A percentile compares a stretch with the other conserved stretches of the same genome.
Evolutionary conservation across 1,140 invertebrate genomes (phyloP).

Genomic region (Triops longicaudatus): DNA sequence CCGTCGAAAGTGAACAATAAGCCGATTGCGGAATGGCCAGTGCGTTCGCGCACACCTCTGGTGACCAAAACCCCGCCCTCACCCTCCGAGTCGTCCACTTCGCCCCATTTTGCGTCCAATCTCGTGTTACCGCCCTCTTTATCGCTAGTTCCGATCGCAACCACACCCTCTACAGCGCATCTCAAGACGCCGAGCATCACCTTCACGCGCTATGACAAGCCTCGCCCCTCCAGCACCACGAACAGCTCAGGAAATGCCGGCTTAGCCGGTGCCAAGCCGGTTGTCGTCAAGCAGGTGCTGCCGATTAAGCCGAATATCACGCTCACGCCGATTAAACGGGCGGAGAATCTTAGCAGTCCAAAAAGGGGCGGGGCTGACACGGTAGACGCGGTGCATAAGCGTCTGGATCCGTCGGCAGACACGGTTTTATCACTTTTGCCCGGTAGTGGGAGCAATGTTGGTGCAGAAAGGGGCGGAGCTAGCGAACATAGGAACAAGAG

Average conservation of each 20-base stretch:
- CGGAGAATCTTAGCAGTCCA: background rate
- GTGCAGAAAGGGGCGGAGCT: no score
- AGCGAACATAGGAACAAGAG: background rate
- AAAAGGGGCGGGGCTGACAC: background rate
- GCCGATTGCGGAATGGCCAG: background rate
- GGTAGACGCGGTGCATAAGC: background rate
- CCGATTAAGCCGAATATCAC: background rate
- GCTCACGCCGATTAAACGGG: background rate
- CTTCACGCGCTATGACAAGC: background rate
- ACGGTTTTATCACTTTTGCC: background rate
- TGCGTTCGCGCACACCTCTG: background rate
- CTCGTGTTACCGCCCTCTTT: background rate
- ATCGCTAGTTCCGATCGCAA: background rate
- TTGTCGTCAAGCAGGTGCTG: background rate
- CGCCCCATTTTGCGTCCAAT: background rate
- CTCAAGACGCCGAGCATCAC: slow-evolving; percentile 8
- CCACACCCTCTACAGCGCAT: background rate
- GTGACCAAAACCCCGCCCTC: background rate
- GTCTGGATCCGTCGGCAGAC: background rate
- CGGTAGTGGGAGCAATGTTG: background rate
- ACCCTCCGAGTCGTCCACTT: no score
- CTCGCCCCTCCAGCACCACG: background rate
- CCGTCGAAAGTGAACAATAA: background rate
- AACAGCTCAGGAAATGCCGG: background rate
- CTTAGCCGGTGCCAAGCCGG: background rate